These are phyloP conservation scores for Epirrhoe alternata DNA, from an alignment of 2,888 invertebrate species.

Conservation along the genomic window DNA sequence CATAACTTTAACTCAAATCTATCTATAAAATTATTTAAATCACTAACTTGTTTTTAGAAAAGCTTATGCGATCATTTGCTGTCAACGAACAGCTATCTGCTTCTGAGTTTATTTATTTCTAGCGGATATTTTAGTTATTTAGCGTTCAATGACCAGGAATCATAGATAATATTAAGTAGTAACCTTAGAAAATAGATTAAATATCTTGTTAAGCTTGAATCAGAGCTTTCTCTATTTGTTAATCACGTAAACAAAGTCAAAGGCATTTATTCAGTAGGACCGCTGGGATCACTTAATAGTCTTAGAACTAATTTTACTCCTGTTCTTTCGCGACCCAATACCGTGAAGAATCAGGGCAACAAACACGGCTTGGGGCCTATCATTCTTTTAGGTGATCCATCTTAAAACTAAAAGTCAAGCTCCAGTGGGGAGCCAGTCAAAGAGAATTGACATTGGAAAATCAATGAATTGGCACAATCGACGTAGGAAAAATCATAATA, in stretches of 20 bases:
- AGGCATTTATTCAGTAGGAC: too few species aligned
- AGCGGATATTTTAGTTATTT: not conserved
- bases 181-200: not conserved
- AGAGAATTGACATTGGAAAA: not conserved
- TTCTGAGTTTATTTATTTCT: conserved; percentile 25
- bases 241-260: not conserved
- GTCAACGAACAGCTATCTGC: conserved; percentile 11
- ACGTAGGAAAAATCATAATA: not conserved
- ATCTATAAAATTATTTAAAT: conserved; percentile 18
- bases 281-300: too few species aligned
- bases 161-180: not conserved
- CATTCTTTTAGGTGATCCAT: too few species aligned
- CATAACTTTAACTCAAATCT: conserved; percentile 12
- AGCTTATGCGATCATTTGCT: conserved; percentile 5
- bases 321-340: too few species aligned
- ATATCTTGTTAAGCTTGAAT: not conserved
- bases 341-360: too few species aligned
- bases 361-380: too few species aligned
- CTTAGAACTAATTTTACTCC: too few species aligned
- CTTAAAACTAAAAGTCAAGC: too few species aligned
- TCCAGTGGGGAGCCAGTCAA: too few species aligned
- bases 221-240: not conserved
- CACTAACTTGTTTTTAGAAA: conserved; percentile 4
- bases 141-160: not conserved
- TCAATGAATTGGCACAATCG: not conserved